Percentiles rank a stretch among this genome's conserved stretches.
Conservation (phyloP, 23 tunicate species). For the Oikopleura dioica region DNA sequence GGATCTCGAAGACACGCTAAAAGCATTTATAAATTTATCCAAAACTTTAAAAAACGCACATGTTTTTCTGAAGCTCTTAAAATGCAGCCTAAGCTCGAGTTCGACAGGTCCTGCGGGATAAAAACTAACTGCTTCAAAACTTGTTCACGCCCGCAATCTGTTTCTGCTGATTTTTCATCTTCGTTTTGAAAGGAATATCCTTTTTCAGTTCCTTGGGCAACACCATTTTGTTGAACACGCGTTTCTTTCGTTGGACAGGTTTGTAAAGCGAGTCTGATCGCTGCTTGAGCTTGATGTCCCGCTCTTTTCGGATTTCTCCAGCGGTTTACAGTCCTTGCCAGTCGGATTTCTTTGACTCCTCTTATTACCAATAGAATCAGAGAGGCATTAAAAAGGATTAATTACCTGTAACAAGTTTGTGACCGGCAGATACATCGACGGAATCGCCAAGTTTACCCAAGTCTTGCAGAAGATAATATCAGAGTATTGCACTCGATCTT, state of each 20-base stretch:
- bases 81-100: too few relatives aligned
- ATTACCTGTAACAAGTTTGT: slow-evolving; percentile 48
- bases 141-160: too few relatives aligned
- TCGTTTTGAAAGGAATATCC: slow-evolving; percentile 50
- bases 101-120: too few relatives aligned
- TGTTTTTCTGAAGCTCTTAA: too few relatives aligned
- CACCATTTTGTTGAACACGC: slow-evolving; percentile 19
- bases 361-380: too few relatives aligned
- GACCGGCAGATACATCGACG: slow-evolving; percentile 28
- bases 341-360: slow-evolving; percentile 17
- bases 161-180: slow-evolving; percentile 23
- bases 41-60: too few relatives aligned
- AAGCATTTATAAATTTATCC: too few relatives aligned
- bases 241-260: slow-evolving; percentile 19
- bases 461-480: slow-evolving; percentile 79
- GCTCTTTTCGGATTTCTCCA: slow-evolving; percentile 44
- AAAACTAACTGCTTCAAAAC: too few relatives aligned
- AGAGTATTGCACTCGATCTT: slow-evolving; percentile 41
- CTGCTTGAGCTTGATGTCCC: slow-evolving; percentile 21
- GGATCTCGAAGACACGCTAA: too few relatives aligned
- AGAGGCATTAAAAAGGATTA: too few relatives aligned
- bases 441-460: slow-evolving; percentile 41
- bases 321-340: slow-evolving; percentile 70
- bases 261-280: slow-evolving; percentile 55
- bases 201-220: slow-evolving; percentile 34